A percentile compares a stretch with the other conserved stretches of the same genome.
phyloP scores from a whole-genome alignment of 2,888 invertebrate genomes.

The Pharmacophagus antenor region DNA sequence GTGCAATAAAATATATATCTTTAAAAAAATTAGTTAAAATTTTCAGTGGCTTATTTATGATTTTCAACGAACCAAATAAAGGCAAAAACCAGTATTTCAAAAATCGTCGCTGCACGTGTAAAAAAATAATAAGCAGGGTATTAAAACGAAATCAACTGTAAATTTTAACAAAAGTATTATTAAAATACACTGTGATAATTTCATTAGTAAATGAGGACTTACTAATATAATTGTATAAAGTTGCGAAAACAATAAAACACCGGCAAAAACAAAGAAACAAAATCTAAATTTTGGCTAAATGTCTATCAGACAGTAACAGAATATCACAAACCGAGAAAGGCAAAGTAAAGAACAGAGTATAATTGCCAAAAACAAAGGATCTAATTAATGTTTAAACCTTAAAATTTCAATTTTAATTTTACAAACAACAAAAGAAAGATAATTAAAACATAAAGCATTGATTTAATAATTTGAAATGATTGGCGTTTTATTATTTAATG shows the following conservation, averaged over 20 bases:
- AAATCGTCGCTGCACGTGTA: neutral
- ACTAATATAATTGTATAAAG: constrained; percentile 18
- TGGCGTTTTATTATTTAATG: no score
- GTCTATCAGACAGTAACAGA: constrained; percentile 1
- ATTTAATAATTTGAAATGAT: no score
- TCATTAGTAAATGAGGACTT: constrained; percentile 8
- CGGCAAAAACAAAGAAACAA: constrained; percentile 39
- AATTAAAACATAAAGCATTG: no score
- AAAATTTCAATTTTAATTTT: no score
- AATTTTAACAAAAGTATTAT: neutral
- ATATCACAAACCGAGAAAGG: neutral
- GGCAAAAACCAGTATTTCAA: constrained; percentile 6
- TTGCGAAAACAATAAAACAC: constrained; percentile 38
- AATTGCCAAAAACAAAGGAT: no score
- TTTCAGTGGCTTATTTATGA: neutral
- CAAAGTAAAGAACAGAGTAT: neutral
- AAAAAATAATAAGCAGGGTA: neutral
- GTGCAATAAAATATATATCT: neutral
- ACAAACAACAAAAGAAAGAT: no score
- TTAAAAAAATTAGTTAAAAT: neutral
- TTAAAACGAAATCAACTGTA: neutral
- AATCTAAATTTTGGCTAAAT: neutral
- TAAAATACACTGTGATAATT: neutral
- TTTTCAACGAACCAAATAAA: neutral
- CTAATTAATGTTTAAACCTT: no score